Evolutionary conservation across 2,113 vertebrate genomes (phyloP), one percentile per base, ranked within the genome.

Genomic region (Brienomyrus longianalis): DNA sequence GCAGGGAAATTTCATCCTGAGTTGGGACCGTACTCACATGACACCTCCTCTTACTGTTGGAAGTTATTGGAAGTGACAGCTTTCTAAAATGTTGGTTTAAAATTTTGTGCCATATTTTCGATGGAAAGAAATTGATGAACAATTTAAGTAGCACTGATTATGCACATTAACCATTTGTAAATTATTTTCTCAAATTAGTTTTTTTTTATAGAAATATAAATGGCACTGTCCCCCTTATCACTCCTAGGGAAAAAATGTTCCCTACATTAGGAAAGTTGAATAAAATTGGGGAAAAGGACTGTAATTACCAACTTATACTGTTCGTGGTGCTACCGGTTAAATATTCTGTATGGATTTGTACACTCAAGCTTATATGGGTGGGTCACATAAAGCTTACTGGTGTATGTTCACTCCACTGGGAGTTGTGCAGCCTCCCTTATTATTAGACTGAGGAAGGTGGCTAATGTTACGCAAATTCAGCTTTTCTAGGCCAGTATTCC

Each of bases 61-160:
- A 84, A 48, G 31, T 87, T 54, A 54, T 17, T 39, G 17, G 17
- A 56, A 54, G 51, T 87, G 45, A 87, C 31, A 27, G 2, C n/a
- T 87, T 87, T 87, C 13, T 87, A 87, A 52, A 87, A 56, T 31
- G 23, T 54, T 31, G 27, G 51, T 54, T 56, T 54, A 39, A 54
- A 87, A 54, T 87, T 70, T 87, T 87, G 85, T 87, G 85, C 85
- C 85, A 87, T 54, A 87, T 87, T 84, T 87, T 54, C 11, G 19
- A 54, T 35, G 35, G 21, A 50, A 50, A 21, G 27, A 21, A 19
- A 87, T 27, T 17, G 31, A 86, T 3, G 21, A 84, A 84, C 45
- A 47, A 84, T 48, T 84, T 84, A 84, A 48, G 83, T 84, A 84
- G 83, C 48, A 87, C 51, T 87, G 83, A 84, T 84, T 84, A 84